phyloP scores from a whole-genome alignment of 2,113 vertebrate genomes.

The rabbit (Oryctolagus cuniculus) region mOryCun1.1 NC_091447.1:40851501-40852000 shows the following conservation, averaged over 20 bases:
- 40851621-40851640: neutral
- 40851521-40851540: neutral
- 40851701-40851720: neutral
- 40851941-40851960: neutral
- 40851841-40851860: neutral
- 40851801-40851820: neutral
- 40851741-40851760: neutral
- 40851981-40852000: neutral
- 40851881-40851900: rapidly evolving
- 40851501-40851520: neutral
- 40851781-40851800: neutral
- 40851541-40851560: neutral
- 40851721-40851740: neutral
- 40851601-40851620: neutral
- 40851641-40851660: conserved; percentile 12
- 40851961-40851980: neutral
- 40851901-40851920: neutral
- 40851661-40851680: conserved; percentile 22
- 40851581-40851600: neutral
- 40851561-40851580: neutral
- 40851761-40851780: neutral
- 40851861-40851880: neutral
- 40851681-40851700: neutral
- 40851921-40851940: neutral
- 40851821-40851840: rapidly evolving